Percentiles rank a stretch among this genome's conserved stretches.
phyloP scores from a whole-genome alignment of 2,888 invertebrate genomes.

The Digitonthophagus gazella region DNA sequence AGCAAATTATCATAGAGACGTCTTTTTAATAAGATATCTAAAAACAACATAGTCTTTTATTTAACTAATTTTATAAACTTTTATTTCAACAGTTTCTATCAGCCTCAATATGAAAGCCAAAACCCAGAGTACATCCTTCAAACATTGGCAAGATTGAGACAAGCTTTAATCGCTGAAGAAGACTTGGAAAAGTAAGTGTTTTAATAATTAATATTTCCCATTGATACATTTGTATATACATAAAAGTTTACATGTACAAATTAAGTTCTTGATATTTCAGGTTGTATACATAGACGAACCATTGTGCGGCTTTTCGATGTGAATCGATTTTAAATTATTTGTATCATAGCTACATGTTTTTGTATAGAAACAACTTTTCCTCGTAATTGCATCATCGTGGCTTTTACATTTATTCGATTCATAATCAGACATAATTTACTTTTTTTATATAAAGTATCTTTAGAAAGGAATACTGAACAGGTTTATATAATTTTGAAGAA shows the following conservation, averaged over 20 bases:
- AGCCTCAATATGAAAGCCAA: constrained; percentile 58
- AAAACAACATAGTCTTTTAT: background rate
- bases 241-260: background rate
- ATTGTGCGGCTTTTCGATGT: too few species aligned
- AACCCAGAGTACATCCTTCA: constrained; percentile 78
- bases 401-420: too few species aligned
- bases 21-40: background rate
- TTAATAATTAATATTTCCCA: background rate
- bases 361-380: too few species aligned
- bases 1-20: background rate
- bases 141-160: constrained; percentile 72
- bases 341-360: too few species aligned
- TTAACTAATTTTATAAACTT: background rate
- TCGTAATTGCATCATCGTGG: too few species aligned
- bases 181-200: constrained; percentile 73
- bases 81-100: constrained; percentile 45
- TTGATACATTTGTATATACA: background rate
- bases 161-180: constrained; percentile 73
- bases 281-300: background rate
- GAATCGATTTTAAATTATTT: too few species aligned
- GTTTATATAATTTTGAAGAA: too few species aligned
- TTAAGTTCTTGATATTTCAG: background rate
- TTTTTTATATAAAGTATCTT: too few species aligned
- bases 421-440: too few species aligned
- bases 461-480: too few species aligned